Evolutionary conservation across 1,140 invertebrate species (phyloP).

Genomic region (Temnothorax curvispinosus): DNA sequence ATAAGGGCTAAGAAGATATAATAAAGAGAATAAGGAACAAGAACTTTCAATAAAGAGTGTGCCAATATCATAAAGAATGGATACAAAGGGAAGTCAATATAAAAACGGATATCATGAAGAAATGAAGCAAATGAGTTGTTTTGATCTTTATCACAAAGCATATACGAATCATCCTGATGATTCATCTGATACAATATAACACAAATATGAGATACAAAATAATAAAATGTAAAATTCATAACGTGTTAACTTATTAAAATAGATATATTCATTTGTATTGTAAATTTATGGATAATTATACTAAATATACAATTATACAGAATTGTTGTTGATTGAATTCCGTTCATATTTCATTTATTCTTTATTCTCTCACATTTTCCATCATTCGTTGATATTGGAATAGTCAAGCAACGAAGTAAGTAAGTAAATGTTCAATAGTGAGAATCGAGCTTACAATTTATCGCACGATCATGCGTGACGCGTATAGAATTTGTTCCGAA

Average conservation of each 20-base stretch:
- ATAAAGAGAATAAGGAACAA: neutral
- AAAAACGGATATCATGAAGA: slow-evolving; percentile 11
- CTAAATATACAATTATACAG: neutral
- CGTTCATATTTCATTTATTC: neutral
- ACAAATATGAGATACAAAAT: slow-evolving; percentile 8
- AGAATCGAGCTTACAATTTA: slow-evolving; percentile 35
- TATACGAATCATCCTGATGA: neutral
- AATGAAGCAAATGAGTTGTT: neutral
- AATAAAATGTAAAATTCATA: neutral
- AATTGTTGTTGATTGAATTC: slow-evolving; percentile 4
- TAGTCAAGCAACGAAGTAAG: slow-evolving; percentile 3
- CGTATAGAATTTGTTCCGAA: slow-evolving; percentile 36
- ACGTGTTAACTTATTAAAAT: neutral
- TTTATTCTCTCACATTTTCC: neutral
- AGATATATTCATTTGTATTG: neutral
- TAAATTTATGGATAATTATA: neutral
- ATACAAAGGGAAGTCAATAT: slow-evolving; percentile 17
- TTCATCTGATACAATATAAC: neutral
- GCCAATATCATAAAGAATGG: slow-evolving; percentile 27
- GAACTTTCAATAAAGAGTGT: slow-evolving; percentile 25
- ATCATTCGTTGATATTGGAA: neutral
- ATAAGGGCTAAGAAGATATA: slow-evolving; percentile 33
- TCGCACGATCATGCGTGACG: slow-evolving; percentile 42
- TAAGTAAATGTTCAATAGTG: slow-evolving; percentile 26
- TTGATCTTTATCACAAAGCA: slow-evolving; percentile 23